Evolutionary conservation across 2,888 invertebrate species (phyloP).

Genomic region (Ethmia dodecea): DNA sequence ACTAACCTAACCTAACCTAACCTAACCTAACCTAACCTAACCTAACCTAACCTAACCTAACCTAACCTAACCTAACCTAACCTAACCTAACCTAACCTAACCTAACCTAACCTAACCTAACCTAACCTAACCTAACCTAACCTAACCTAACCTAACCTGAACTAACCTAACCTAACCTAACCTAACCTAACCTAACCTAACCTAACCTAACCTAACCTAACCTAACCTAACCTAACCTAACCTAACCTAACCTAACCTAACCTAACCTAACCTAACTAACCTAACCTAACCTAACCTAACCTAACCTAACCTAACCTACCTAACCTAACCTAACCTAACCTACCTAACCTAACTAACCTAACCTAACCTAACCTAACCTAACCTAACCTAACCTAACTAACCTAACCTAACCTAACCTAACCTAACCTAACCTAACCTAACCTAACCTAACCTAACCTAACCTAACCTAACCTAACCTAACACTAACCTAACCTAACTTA

Average conservation of each 20-base stretch:
- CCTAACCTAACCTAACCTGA: slow-evolving; percentile 22
- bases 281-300: slow-evolving; percentile 23
- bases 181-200: slow-evolving; percentile 26
- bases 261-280: slow-evolving; percentile 16
- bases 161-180: slow-evolving; percentile 21
- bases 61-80: slow-evolving; percentile 16
- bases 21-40: slow-evolving; percentile 10
- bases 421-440: slow-evolving; percentile 15
- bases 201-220: slow-evolving; percentile 15
- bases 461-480: slow-evolving; percentile 19
- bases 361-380: slow-evolving; percentile 15
- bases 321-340: slow-evolving; percentile 15
- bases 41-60: slow-evolving; percentile 13
- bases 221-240: slow-evolving; percentile 21
- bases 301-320: slow-evolving; percentile 20
- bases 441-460: slow-evolving; percentile 18
- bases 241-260: slow-evolving; percentile 19
- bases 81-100: slow-evolving; percentile 8
- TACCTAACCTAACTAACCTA: slow-evolving; percentile 15
- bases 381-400: slow-evolving; percentile 14
- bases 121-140: slow-evolving; percentile 17
- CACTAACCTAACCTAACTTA: slow-evolving; percentile 21
- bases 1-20: slow-evolving; percentile 10
- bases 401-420: slow-evolving; percentile 13
- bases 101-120: slow-evolving; percentile 15